Base-by-base conservation (phyloP, 2,797 vertebrate genomes). In the Centroberyx gerrardi region DNA sequence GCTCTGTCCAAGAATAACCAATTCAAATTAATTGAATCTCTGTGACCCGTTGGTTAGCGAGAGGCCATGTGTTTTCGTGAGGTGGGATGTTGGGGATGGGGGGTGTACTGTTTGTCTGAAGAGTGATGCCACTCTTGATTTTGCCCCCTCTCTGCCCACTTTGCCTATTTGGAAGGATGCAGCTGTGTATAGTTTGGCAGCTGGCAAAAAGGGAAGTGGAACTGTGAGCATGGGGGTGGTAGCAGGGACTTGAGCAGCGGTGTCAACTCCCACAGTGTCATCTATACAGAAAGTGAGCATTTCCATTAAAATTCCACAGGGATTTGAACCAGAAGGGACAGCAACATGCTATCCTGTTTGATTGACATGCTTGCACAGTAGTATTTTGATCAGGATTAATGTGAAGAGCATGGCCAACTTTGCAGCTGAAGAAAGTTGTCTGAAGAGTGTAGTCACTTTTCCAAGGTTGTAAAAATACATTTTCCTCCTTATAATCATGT, bases 141-240 rank as follows among this genome's bases (percentile, higher is more conserved):
- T 66, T 72, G 68, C 13, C 77, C 61, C 69, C 52, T 62, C 33
- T 68, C 22, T 76, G 60, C 58, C 56, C 14, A 29, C 49, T 66
- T 74, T 22, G 61, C 22, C 62, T 66, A 8, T 72, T 70, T 68
- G 49, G 49, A 79, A 81, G 65, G 42, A 78, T 62, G 58, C 51
- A 29, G 63, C 75, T 31, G 44, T 14, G 42, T 14, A 44, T 12
- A 44, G 42, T 76, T 77, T 60, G 71, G 61, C 69, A 74, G 83
- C 22, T 52, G 56, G 60, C 28, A 56, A 58, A 68, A 68, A 62
- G 51, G 64, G 68, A 76, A 76, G 71, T 55, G 15, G 61, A 72
- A 40, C 46, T 31, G 8, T 58, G 38, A 78, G 40, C 62, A 79
- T 70, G 9, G 27, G 40, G 13, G 22, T 54, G 59, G n/a, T 22